Evolutionary conservation across 2,797 vertebrate genomes (phyloP), one percentile per base, ranked within the genome.

Genomic region (Pantherophis alleghaniensis): DNA sequence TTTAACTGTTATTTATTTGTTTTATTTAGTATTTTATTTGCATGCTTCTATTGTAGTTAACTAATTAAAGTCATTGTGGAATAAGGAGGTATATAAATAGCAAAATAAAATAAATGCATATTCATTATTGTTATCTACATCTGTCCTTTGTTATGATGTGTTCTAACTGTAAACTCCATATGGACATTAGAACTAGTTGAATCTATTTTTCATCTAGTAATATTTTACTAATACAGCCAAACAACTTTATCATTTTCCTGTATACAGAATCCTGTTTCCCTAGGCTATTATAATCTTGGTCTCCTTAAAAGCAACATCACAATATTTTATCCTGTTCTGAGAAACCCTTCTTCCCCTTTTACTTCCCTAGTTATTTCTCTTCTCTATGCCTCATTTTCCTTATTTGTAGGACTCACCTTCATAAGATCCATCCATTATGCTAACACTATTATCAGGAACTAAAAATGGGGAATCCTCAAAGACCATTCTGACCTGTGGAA

Each of bases 401-500:
- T 37, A 53, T 94, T 60, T 92, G 94, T 69, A 91, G 92, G 92
- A 94, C 20, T 0, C 95, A 99, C 99, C 99, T 98, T 99, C 99
- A 94, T 99, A 98, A 90, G 98, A 98, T 95, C 99, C 99, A 0
- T 99, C 98, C 99, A 99, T 99, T 96, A 99, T 99, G 96, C 98
- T 98, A 95, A 99, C 99, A 59, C 99, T 99, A 96, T 98, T 98
- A 91, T 98, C 96, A 95, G 99, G 98, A 96, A 99, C 98, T 94
- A 98, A 98, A 98, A 99, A 99, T 60, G 99, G 99, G 61, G 99
- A 99, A 88, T 99, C 98, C 9, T 98, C 98, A 96, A 99, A 99
- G 91, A 99, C 97, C 12, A 98, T 97, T 96, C 96, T 97, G 91
- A 99, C 99, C 99, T 99, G 95, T 95, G 94, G 66, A 89, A 95